phyloP scores from a whole-genome alignment of 1,140 invertebrate species.

The Ostrea edulis region DNA sequence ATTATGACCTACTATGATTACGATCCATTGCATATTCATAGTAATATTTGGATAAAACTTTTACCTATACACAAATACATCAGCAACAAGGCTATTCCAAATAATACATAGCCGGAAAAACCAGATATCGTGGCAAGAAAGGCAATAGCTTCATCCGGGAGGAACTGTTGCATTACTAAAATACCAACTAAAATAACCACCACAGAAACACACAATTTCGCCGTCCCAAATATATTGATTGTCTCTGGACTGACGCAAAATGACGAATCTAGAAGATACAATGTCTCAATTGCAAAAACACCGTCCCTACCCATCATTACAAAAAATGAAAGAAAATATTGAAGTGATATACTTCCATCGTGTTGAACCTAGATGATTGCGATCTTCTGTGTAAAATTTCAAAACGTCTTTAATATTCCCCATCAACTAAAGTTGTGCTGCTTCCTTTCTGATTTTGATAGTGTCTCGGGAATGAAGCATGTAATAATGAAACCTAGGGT shows the following conservation, averaged over 20 bases:
- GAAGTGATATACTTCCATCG: background rate
- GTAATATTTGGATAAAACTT: background rate
- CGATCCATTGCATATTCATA: too few relatives aligned
- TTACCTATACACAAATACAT: background rate
- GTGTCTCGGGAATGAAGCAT: conserved; percentile 12
- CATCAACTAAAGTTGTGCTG: background rate
- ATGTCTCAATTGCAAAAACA: background rate
- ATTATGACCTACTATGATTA: too few relatives aligned
- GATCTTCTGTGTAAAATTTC: background rate
- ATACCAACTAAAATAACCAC: background rate
- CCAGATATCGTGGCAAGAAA: background rate
- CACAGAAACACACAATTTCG: background rate
- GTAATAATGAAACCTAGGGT: background rate
- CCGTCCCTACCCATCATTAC: conserved; percentile 10
- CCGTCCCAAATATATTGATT: background rate
- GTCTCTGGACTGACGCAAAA: conserved; percentile 7
- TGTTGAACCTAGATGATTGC: background rate
- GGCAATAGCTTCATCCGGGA: conserved; percentile 4
- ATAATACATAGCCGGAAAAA: background rate
- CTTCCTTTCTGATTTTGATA: background rate
- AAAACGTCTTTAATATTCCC: background rate
- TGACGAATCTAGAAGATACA: background rate
- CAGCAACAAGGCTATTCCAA: background rate
- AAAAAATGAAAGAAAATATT: background rate
- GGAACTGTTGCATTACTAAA: background rate